Evolutionary conservation across 1,140 invertebrate species (phyloP).

Genomic region (Trachymyrmex septentrionalis): DNA sequence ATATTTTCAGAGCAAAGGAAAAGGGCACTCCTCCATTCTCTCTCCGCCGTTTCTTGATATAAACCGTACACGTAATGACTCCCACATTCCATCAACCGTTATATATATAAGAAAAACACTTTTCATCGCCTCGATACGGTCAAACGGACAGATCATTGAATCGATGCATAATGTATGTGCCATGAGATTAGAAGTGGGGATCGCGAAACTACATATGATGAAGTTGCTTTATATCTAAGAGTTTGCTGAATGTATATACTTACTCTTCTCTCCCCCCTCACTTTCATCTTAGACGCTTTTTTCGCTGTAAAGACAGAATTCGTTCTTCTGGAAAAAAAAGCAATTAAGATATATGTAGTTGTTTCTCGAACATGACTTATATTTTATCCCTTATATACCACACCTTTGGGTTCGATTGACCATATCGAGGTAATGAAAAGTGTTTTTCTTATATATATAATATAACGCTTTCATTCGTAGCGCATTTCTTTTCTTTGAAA

Average conservation of each 20-base stretch:
- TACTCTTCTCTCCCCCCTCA: conserved; percentile 35
- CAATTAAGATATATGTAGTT: conserved; percentile 69
- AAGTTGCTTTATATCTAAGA: conserved; percentile 72
- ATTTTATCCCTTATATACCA: too few species aligned
- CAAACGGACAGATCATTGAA: conserved; percentile 62
- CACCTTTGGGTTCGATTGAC: too few species aligned
- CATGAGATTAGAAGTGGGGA: conserved; percentile 75
- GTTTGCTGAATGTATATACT: conserved; percentile 22
- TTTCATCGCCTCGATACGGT: conserved; percentile 51
- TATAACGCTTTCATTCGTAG: too few species aligned
- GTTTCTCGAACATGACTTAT: too few species aligned
- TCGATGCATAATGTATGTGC: conserved; percentile 76
- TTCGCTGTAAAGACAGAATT: conserved; percentile 68
- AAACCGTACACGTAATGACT: conserved; percentile 28
- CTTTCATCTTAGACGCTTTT: conserved; percentile 1
- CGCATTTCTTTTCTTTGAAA: too few species aligned
- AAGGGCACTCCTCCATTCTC: neutral
- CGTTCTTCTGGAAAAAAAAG: conserved; percentile 79
- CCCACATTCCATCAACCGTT: neutral
- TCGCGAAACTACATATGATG: conserved; percentile 54
- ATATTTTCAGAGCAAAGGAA: neutral
- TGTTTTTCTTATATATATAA: too few species aligned
- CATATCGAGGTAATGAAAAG: too few species aligned
- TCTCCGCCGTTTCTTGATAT: neutral
- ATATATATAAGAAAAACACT: conserved; percentile 28